A percentile compares a stretch with the other conserved stretches of the same genome.
Conservation (phyloP, 1,140 invertebrate species). For the Hormaphis cornu region DNA sequence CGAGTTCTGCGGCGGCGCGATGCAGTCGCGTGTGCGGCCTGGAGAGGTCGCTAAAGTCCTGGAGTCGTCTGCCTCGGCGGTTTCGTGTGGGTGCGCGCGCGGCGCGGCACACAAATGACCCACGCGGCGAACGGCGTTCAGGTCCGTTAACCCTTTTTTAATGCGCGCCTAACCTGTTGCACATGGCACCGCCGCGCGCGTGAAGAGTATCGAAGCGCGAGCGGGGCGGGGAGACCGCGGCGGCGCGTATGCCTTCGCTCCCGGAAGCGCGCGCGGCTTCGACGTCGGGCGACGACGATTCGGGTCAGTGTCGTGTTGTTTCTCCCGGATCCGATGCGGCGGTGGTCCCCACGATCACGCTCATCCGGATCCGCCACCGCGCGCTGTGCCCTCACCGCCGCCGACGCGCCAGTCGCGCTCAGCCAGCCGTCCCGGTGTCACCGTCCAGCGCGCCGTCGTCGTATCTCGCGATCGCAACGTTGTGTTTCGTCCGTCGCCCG, state of each 20-base stretch:
- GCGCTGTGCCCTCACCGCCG: neutral
- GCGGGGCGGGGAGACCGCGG: neutral
- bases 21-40: too few species aligned
- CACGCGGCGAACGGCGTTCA: neutral
- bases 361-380: conserved; percentile 19
- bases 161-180: conserved; percentile 9
- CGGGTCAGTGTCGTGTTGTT: conserved; percentile 32
- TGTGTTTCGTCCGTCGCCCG: too few species aligned
- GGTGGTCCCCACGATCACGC: conserved; percentile 8
- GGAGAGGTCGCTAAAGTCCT: too few species aligned
- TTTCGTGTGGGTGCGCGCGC: too few species aligned
- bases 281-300: conserved; percentile 20
- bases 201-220: neutral
- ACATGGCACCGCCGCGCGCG: neutral
- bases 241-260: conserved; percentile 10
- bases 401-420: neutral
- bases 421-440: neutral
- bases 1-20: neutral
- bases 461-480: neutral
- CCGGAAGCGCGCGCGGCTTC: neutral
- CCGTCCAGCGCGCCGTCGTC: neutral
- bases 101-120: neutral
- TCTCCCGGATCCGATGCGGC: conserved; percentile 21
- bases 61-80: too few species aligned
- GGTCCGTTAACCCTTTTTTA: conserved; percentile 26